Percentiles rank a stretch among this genome's conserved stretches.
These are phyloP conservation scores for Sycophila texana DNA, from an alignment of 2,888 invertebrate species.

Conservation along the genomic window DNA sequence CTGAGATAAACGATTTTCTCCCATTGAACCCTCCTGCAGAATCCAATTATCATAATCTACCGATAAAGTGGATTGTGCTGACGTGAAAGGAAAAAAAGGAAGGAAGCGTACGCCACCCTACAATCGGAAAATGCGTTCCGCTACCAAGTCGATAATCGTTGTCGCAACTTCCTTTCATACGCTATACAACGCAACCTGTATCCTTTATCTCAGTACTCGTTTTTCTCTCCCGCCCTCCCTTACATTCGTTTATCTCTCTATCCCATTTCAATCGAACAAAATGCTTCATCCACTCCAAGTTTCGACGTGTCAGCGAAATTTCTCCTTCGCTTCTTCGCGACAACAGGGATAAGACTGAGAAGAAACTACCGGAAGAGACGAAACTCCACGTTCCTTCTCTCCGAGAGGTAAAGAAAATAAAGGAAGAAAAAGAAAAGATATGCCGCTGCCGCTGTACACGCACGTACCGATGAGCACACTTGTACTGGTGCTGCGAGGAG, in stretches of 20 bases:
- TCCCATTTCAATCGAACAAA: conserved; percentile 53
- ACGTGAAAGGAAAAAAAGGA: neutral
- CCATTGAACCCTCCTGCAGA: no score
- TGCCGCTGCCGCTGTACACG: neutral
- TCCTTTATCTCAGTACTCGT: conserved; percentile 31
- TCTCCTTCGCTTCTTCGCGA: neutral
- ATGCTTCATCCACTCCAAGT: conserved; percentile 52
- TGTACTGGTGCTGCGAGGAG: conserved; percentile 10
- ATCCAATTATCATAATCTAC: conserved; percentile 6
- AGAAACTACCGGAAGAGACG: conserved; percentile 27
- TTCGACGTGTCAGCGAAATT: conserved; percentile 55
- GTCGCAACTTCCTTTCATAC: neutral
- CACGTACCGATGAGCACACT: neutral
- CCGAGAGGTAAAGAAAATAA: conserved; percentile 4
- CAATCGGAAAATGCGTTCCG: conserved; percentile 1
- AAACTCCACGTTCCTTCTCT: conserved; percentile 36
- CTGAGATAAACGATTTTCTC: no score
- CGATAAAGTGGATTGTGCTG: neutral
- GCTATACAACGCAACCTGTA: conserved; percentile 31
- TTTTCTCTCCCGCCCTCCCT: neutral
- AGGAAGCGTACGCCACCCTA: neutral
- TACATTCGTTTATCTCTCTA: conserved; percentile 24
- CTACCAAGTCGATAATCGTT: conserved; percentile 32
- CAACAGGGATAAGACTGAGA: conserved; percentile 32
- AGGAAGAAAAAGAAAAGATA: conserved; percentile 22